Conservation (phyloP, 2,888 invertebrate genomes). For the Seladonia tumulorum region DNA sequence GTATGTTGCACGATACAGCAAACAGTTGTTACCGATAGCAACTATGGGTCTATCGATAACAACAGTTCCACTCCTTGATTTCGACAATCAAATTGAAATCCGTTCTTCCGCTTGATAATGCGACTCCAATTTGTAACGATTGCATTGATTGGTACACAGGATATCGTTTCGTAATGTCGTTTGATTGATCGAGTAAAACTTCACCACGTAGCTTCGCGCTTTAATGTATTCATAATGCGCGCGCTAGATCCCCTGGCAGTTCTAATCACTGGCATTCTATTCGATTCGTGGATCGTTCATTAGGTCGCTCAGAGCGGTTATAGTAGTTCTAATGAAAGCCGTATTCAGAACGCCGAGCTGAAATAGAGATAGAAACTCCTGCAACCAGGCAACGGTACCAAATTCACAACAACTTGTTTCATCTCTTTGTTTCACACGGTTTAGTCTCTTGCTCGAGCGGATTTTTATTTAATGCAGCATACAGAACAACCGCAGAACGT, state of each 20-base stretch:
- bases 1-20: neutral
- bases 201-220: neutral
- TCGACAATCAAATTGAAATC: neutral
- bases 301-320: slow-evolving; percentile 44
- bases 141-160: neutral
- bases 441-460: neutral
- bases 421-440: no score
- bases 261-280: slow-evolving; percentile 35
- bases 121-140: neutral
- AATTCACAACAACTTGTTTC: neutral
- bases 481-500: neutral
- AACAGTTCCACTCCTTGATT: neutral
- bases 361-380: slow-evolving; percentile 35
- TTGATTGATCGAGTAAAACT: slow-evolving; percentile 20
- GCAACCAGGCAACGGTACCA: neutral
- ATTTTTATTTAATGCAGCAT: neutral
- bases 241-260: slow-evolving; percentile 3
- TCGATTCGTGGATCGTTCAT: slow-evolving; percentile 48
- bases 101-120: neutral
- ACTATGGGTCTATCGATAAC: neutral
- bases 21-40: neutral
- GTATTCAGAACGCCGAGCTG: slow-evolving; percentile 36
- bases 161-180: slow-evolving; percentile 15
- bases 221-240: slow-evolving; percentile 31
- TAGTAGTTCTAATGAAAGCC: slow-evolving; percentile 45